Percentiles rank a stretch among this genome's conserved stretches.
phyloP scores from a whole-genome alignment of 2,113 vertebrate species.

The Nothoprocta pentlandii region DNA sequence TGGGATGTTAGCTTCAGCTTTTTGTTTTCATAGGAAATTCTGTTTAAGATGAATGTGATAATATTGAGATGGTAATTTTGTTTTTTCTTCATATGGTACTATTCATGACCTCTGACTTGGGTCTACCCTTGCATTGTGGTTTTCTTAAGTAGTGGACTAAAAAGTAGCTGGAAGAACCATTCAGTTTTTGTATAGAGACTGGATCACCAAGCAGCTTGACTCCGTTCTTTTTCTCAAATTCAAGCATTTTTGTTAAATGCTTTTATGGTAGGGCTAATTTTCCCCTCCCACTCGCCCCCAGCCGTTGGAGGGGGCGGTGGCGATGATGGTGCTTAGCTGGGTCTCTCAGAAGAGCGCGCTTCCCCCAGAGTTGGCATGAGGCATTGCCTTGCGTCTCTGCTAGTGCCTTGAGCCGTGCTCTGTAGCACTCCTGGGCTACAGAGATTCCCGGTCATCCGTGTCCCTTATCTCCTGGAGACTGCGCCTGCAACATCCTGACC shows the following conservation, averaged over 20 bases:
- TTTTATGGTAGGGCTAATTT: neutral
- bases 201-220: neutral
- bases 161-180: neutral
- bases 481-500: accelerated
- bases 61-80: neutral
- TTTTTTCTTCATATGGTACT: conserved; percentile 15
- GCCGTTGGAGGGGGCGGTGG: neutral
- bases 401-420: accelerated
- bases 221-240: neutral
- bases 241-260: neutral
- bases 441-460: neutral
- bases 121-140: conserved; percentile 3
- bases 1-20: neutral
- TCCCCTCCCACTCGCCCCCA: neutral
- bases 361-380: neutral
- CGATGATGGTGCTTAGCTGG: neutral
- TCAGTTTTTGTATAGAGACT: neutral
- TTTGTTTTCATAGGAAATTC: conserved; percentile 49
- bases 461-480: neutral
- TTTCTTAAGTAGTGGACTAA: conserved; percentile 19
- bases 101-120: conserved; percentile 31
- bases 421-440: neutral
- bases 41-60: conserved; percentile 8
- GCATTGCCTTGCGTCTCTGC: neutral
- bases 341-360: neutral